Evolutionary conservation across 2,797 vertebrate genomes (phyloP), one percentile per base, ranked within the genome.

Genomic region (Microctenopoma stevenorrisi): DNA sequence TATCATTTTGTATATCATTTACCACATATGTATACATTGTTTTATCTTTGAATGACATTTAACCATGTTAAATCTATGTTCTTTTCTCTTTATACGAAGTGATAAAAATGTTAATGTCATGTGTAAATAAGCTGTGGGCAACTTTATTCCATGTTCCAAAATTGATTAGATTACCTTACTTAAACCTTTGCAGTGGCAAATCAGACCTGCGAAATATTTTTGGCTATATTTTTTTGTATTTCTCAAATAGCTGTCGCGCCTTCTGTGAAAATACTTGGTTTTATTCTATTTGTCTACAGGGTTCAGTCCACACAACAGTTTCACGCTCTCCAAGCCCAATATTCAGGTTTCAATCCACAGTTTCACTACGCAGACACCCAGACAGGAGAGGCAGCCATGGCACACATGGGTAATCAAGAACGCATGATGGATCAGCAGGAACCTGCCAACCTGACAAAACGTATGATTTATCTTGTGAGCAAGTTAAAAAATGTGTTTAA

Each of bases 281-380:
- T 53, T 68, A 14, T 33, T n/a, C 88, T 91, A 22, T 88, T 62
- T 79, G 55, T 82, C 86, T 84, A 40, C 75, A 94, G 94, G 94
- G 93, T 94, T 81, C 92, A 90, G 75, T 93, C 94, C 16, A 85
- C 92, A 16, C 94, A 94, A 82, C 94, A 94, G 84, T 91, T 93
- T 38, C 93, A 94, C 38, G 90, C 93, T 53, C 92, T 94, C 11
- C 93, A 94, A 71, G 85, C 90, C 2, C 90, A 94, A 53, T 93
- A 93, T 78, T 79, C 82, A 14, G 71, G 70, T 55, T 60, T 84
- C 50, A 85, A 87, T 64, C 81, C 86, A 13, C 88, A 81, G 65
- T 77, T 74, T 35, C 81, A 82, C 43, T 83, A 83, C 63, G 73
- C 85, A 2, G 86, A 89, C 56, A 78, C 64, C 33, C 74, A 57